Conservation (phyloP, 2,113 vertebrate genomes). For the Fregetta grallaria region DNA sequence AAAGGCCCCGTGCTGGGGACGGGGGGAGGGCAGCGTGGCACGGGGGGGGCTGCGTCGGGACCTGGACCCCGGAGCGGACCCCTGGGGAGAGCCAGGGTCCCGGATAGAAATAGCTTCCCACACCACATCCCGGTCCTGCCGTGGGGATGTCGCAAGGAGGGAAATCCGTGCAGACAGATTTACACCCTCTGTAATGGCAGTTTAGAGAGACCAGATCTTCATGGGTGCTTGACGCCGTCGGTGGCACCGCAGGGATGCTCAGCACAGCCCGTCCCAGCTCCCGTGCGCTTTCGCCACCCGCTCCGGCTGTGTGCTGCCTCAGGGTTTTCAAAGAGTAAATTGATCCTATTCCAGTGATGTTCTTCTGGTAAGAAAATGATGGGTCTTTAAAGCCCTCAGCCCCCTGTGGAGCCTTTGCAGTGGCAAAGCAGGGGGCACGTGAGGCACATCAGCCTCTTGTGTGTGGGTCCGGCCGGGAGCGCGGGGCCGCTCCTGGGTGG, state of each 20-base stretch:
- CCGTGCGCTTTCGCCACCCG: rapidly evolving
- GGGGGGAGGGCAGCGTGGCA: neutral
- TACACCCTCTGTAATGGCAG: neutral
- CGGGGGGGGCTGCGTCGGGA: neutral
- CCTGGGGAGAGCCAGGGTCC: neutral
- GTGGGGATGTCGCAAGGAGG: neutral
- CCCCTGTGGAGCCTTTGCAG: rapidly evolving
- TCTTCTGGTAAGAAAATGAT: neutral
- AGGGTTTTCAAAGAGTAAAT: neutral
- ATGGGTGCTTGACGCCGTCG: neutral
- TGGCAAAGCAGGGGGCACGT: rapidly evolving
- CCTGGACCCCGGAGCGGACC: neutral
- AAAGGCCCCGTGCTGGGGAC: neutral
- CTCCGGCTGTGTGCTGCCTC: neutral
- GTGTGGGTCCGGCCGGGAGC: neutral
- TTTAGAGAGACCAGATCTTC: neutral
- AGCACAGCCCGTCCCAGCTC: neutral
- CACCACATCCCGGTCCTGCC: rapidly evolving
- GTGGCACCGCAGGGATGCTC: neutral
- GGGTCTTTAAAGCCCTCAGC: neutral
- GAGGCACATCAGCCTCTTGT: neutral
- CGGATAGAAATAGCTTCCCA: neutral
- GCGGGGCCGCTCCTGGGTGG: neutral
- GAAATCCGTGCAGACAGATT: neutral
- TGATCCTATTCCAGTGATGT: neutral